phyloP scores from a whole-genome alignment of 2,888 invertebrate species.

The Diaphora mendica region DNA sequence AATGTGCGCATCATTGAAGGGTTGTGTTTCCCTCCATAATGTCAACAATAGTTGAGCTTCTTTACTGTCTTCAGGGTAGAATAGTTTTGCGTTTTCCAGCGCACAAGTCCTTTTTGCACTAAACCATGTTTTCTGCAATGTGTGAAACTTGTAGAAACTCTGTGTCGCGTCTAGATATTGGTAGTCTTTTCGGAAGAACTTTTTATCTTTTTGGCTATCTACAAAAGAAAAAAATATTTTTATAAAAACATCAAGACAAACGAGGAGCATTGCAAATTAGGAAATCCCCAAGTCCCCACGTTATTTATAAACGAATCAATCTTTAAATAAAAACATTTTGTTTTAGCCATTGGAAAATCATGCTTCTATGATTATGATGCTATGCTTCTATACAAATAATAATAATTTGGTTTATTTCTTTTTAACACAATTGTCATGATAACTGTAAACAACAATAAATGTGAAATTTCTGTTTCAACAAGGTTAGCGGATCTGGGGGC shows the following conservation, averaged over 20 bases:
- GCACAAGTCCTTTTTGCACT: constrained; percentile 65
- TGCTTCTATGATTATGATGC: no score
- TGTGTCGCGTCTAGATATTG: constrained; percentile 57
- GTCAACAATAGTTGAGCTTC: constrained; percentile 60
- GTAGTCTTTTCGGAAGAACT: constrained; percentile 74
- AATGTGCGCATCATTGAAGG: constrained; percentile 49
- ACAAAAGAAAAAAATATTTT: constrained; percentile 26
- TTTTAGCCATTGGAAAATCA: no score
- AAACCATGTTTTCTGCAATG: constrained; percentile 61
- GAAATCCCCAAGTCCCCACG: neutral
- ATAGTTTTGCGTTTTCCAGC: constrained; percentile 67
- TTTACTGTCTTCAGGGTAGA: constrained; percentile 63
- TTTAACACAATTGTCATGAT: no score
- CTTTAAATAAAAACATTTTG: no score
- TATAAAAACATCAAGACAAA: neutral
- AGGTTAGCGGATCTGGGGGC: no score
- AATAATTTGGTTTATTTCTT: no score
- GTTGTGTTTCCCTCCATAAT: constrained; percentile 56
- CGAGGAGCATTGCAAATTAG: neutral
- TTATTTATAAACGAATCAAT: no score
- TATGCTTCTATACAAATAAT: no score
- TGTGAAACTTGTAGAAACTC: constrained; percentile 75
- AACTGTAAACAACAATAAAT: no score
- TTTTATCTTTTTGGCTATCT: constrained; percentile 65
- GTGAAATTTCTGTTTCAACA: no score